Percentiles rank a stretch among this genome's conserved stretches.
These are phyloP conservation scores for Microctonus brassicae DNA, from an alignment of 2,888 invertebrate species.

Conservation along the genomic window DNA sequence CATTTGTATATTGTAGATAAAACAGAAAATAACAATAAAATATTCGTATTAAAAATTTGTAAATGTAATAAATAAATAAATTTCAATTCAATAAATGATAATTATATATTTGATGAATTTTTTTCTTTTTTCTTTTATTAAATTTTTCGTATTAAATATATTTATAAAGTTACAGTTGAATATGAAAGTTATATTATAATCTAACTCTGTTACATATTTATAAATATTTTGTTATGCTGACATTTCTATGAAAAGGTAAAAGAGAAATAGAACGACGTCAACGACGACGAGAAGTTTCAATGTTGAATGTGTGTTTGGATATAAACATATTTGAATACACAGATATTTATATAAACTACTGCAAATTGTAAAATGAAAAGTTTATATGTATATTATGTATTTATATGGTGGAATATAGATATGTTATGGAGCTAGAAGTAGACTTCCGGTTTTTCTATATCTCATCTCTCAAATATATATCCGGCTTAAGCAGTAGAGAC, in stretches of 20 bases:
- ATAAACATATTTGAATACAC: conserved; percentile 10
- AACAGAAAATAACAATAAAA: too few species aligned
- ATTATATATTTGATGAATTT: neutral
- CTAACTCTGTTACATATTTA: neutral
- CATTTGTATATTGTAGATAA: too few species aligned
- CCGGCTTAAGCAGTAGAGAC: conserved; percentile 54
- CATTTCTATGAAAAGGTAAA: conserved; percentile 14
- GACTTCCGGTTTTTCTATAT: conserved; percentile 31
- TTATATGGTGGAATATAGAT: conserved; percentile 22
- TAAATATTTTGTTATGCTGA: conserved; percentile 5
- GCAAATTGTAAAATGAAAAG: neutral
- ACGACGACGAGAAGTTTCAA: conserved; percentile 9
- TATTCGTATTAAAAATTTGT: too few species aligned
- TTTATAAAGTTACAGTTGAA: neutral
- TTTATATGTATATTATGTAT: neutral
- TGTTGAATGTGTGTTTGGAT: neutral
- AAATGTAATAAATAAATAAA: too few species aligned
- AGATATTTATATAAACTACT: conserved; percentile 1
- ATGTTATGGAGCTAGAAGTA: conserved; percentile 28
- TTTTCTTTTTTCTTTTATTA: neutral
- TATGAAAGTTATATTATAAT: conserved; percentile 10
- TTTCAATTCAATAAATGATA: too few species aligned
- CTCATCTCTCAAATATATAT: conserved; percentile 55
- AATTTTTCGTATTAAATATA: too few species aligned
- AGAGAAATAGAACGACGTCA: conserved; percentile 17